Conservation (phyloP, 1,140 invertebrate species). For the Notospermus geniculatus region DNA sequence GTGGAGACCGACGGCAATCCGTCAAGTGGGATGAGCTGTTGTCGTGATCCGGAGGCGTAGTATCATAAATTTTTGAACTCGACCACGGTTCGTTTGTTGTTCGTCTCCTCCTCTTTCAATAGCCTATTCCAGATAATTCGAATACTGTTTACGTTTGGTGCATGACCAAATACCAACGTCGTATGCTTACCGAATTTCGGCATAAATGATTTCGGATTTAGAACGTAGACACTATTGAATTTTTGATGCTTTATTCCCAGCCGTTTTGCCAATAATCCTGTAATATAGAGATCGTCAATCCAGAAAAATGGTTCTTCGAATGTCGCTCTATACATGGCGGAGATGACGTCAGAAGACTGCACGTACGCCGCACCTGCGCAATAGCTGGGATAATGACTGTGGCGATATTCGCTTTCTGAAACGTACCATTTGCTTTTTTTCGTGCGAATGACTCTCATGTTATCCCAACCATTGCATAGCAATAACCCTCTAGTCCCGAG, state of each 20-base stretch:
- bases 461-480: slow-evolving; percentile 44
- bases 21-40: too few species aligned
- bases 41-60: too few species aligned
- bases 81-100: too few species aligned
- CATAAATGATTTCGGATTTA: slow-evolving; percentile 10
- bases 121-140: too few species aligned
- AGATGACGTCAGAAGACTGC: slow-evolving; percentile 49
- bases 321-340: slow-evolving; percentile 41
- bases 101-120: too few species aligned
- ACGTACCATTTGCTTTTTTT: slow-evolving; percentile 57
- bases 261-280: slow-evolving; percentile 45
- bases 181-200: too few species aligned
- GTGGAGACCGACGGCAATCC: too few species aligned
- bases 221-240: slow-evolving; percentile 33
- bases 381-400: slow-evolving; percentile 53
- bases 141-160: too few species aligned
- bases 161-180: too few species aligned
- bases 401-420: slow-evolving; percentile 47
- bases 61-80: too few species aligned
- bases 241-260: slow-evolving; percentile 29
- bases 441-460: slow-evolving; percentile 46
- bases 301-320: slow-evolving; percentile 48
- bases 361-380: slow-evolving; percentile 56
- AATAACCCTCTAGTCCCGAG: slow-evolving; percentile 24
- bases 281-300: slow-evolving; percentile 56